Conservation (phyloP, 2,113 vertebrate species). For the Toxostoma redivivum region DNA sequence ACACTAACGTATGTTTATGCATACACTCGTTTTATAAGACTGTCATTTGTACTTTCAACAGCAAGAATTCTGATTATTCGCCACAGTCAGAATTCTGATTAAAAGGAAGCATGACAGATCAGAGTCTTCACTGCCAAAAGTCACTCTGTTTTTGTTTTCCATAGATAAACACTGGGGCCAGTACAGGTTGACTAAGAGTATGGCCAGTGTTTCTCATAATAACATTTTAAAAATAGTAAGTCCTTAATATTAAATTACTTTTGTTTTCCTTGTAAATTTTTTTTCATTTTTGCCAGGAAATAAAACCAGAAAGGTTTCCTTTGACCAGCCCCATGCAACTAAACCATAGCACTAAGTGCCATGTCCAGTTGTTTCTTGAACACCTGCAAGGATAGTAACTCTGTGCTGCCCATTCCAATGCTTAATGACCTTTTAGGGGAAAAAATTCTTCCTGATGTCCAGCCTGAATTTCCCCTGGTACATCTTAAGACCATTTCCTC, state of each 20-base stretch:
- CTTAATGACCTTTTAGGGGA: background rate
- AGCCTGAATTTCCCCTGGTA: background rate
- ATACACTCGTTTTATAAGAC: background rate
- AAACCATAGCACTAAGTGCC: background rate
- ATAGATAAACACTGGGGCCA: background rate
- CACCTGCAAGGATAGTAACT: background rate
- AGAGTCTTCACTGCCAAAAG: background rate
- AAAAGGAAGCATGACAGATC: background rate
- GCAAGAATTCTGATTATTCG: background rate
- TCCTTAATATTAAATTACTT: background rate
- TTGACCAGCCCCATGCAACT: background rate
- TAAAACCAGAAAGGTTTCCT: background rate
- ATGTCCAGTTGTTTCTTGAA: background rate
- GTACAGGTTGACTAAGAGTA: fast-evolving
- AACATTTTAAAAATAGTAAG: background rate
- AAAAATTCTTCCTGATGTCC: background rate
- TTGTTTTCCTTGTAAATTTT: background rate
- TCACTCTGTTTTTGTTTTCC: background rate
- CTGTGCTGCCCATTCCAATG: background rate
- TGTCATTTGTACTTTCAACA: background rate
- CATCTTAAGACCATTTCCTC: background rate
- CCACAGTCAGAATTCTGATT: background rate
- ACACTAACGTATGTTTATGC: background rate
- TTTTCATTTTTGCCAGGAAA: background rate
- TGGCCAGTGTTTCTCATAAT: background rate